phyloP scores from a whole-genome alignment of 2,888 invertebrate genomes.

The Tubulanus polymorphus region DNA sequence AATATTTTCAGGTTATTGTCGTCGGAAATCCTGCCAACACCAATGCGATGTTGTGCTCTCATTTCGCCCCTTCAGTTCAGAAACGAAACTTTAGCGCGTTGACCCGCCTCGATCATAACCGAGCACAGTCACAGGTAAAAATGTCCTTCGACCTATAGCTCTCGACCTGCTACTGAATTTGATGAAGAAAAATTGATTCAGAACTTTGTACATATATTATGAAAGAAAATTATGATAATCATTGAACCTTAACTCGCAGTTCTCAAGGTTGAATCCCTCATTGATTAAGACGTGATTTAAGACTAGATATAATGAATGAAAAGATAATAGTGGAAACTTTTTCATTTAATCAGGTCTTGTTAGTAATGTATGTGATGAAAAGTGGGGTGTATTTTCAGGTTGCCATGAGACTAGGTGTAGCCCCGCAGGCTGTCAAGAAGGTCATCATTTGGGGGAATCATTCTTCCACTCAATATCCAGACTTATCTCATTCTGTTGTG shows the following conservation, averaged over 20 bases:
- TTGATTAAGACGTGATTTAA: no score
- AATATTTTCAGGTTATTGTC: constrained; percentile 64
- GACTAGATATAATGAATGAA: no score
- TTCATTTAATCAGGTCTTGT: no score
- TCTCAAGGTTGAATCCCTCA: no score
- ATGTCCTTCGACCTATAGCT: neutral
- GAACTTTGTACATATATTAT: neutral
- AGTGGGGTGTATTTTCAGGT: no score
- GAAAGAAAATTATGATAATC: no score
- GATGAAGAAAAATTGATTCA: neutral
- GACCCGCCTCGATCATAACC: constrained; percentile 97
- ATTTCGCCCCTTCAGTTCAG: constrained; percentile 88
- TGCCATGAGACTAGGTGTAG: constrained; percentile 53
- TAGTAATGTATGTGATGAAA: no score
- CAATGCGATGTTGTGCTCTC: constrained; percentile 91
- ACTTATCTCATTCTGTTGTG: constrained; percentile 63
- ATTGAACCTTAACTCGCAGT: no score
- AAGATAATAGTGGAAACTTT: no score
- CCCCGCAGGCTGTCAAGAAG: constrained; percentile 70
- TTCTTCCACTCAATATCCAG: constrained; percentile 97
- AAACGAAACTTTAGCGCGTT: constrained; percentile 95
- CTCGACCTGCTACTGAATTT: neutral
- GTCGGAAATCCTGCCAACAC: constrained; percentile 99
- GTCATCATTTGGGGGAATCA: constrained; percentile 99
- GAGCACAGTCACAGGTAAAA: constrained; percentile 78